These are phyloP conservation scores for Redunca redunca DNA, from an alignment of 2,113 vertebrate species.

Conservation along the genomic window DNA sequence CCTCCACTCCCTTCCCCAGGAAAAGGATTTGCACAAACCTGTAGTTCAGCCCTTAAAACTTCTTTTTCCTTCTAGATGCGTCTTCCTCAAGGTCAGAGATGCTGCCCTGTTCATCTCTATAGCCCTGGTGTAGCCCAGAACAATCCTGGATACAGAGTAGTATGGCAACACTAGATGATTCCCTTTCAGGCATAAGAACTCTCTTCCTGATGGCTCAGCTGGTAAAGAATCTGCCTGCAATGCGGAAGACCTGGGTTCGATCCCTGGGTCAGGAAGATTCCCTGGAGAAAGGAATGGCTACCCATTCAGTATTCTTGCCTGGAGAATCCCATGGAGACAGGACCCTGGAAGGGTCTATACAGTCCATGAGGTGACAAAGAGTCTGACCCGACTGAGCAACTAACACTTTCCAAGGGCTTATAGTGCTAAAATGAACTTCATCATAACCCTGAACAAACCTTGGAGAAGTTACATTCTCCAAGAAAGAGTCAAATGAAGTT, in stretches of 20 bases:
- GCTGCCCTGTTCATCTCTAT: neutral
- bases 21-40: neutral
- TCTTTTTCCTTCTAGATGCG: neutral
- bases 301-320: neutral
- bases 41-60: neutral
- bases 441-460: neutral
- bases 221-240: neutral
- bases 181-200: neutral
- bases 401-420: neutral
- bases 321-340: neutral
- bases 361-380: neutral
- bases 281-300: neutral
- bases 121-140: neutral
- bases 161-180: too few relatives aligned
- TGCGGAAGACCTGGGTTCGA: neutral
- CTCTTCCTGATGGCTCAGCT: neutral
- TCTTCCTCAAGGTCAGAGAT: neutral
- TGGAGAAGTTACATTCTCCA: neutral
- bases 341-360: neutral
- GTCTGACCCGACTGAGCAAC: fast-evolving
- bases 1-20: neutral
- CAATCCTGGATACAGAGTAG: neutral
- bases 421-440: neutral
- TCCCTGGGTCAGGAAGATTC: neutral
- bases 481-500: neutral